A percentile compares a stretch with the other conserved stretches of the same genome.
phyloP scores from a whole-genome alignment of 2,888 invertebrate species.

The Dicranocentrus wangi region DNA sequence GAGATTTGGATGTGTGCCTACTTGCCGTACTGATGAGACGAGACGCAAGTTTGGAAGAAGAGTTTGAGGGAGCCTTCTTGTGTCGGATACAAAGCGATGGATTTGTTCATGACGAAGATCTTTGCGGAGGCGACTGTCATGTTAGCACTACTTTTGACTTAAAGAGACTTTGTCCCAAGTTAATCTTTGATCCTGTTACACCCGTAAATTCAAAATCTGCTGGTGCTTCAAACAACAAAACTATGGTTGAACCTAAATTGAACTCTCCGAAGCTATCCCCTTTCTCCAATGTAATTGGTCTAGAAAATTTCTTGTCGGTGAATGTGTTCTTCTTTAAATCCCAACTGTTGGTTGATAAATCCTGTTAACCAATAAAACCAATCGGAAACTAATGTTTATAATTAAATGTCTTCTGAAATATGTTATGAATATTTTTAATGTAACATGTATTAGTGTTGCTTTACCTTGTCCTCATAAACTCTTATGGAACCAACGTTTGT shows the following conservation, averaged over 20 bases:
- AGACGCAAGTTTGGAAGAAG: no score
- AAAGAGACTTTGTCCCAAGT: conserved; percentile 55
- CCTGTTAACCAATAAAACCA: no score
- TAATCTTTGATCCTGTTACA: conserved; percentile 45
- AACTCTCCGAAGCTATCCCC: conserved; percentile 97
- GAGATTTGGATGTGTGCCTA: no score
- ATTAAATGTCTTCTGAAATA: no score
- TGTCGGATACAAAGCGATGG: conserved; percentile 36
- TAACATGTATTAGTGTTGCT: no score
- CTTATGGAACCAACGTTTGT: conserved; percentile 98
- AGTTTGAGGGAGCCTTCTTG: conserved; percentile 5
- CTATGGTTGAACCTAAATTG: conserved; percentile 97
- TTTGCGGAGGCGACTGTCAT: conserved; percentile 10
- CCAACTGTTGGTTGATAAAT: conserved; percentile 73
- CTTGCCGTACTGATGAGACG: no score
- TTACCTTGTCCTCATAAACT: conserved; percentile 87
- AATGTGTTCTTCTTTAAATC: conserved; percentile 70
- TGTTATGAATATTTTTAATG: no score
- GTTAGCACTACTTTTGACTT: conserved; percentile 14
- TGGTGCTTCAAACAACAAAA: conserved; percentile 96
- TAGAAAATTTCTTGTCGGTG: conserved; percentile 70
- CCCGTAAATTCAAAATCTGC: conserved; percentile 57
- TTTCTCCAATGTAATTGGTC: conserved; percentile 77
- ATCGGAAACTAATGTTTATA: no score
- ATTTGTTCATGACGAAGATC: conserved; percentile 37